Evolutionary conservation across 2,797 vertebrate genomes (phyloP).

Genomic region (Rhabdomys pumilio): DNA sequence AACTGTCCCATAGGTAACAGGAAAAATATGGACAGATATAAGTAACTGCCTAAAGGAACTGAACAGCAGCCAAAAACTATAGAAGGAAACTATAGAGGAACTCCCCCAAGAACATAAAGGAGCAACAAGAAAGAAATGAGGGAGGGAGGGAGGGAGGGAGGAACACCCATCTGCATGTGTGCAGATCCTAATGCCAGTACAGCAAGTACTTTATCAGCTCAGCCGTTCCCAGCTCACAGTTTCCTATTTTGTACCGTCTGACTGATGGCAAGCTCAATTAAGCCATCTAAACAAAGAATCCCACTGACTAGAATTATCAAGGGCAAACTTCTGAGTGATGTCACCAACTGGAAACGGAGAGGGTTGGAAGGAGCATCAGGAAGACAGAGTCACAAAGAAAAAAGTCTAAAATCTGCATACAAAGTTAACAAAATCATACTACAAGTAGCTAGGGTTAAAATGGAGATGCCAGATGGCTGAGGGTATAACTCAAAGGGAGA

Average conservation of each 20-base stretch:
- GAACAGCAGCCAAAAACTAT: not conserved
- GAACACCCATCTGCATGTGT: not conserved
- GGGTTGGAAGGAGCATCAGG: not conserved
- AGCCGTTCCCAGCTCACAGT: not conserved
- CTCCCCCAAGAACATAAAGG: not conserved
- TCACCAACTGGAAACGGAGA: not conserved
- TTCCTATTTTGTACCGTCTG: not conserved
- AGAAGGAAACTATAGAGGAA: not conserved
- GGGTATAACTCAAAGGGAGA: not conserved
- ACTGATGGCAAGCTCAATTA: not conserved
- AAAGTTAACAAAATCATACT: not conserved
- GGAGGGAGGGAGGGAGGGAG: not conserved
- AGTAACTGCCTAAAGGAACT: slow-evolving; percentile 5
- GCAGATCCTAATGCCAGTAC: not conserved
- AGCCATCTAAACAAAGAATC: not conserved
- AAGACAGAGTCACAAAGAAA: not conserved
- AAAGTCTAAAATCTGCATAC: not conserved
- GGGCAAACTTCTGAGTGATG: not conserved
- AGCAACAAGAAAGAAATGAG: not conserved
- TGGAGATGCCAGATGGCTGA: not conserved
- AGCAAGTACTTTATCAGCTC: not conserved
- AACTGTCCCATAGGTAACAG: slow-evolving; percentile 1
- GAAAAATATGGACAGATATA: slow-evolving; percentile 36
- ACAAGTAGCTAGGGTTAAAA: not conserved
- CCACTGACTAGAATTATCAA: slow-evolving; percentile 43